Conservation (phyloP, 1,140 invertebrate species). For the Papilio xuthus region DNA sequence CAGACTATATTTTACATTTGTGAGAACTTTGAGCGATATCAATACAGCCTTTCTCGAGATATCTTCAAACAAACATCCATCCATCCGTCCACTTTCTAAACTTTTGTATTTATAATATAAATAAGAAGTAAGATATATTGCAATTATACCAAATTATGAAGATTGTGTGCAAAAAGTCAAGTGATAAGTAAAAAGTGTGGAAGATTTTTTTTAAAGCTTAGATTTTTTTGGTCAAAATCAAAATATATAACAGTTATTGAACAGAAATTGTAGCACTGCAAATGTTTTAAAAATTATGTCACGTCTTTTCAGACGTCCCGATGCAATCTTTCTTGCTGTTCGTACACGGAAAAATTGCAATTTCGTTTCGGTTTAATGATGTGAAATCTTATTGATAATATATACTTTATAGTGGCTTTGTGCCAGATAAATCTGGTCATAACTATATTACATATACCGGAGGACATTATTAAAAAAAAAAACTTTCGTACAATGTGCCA, state of each 20-base stretch:
- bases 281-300: slow-evolving; percentile 31
- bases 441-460: not conserved
- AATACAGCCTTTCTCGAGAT: too few relatives aligned
- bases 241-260: slow-evolving; percentile 11
- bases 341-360: slow-evolving; percentile 24
- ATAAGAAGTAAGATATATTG: too few relatives aligned
- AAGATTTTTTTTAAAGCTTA: too few relatives aligned
- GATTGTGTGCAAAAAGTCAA: too few relatives aligned
- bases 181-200: too few relatives aligned
- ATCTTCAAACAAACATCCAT: too few relatives aligned
- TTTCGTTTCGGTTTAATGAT: slow-evolving; percentile 25
- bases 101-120: too few relatives aligned
- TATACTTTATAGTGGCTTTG: slow-evolving; percentile 24
- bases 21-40: too few relatives aligned
- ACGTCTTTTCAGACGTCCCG: slow-evolving; percentile 7
- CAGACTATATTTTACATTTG: too few relatives aligned
- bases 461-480: not conserved
- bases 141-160: too few relatives aligned
- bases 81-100: too few relatives aligned
- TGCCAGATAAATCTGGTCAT: slow-evolving; percentile 3
- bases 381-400: slow-evolving; percentile 23
- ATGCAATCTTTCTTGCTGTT: slow-evolving; percentile 17
- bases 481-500: too few relatives aligned
- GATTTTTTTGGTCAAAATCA: not conserved
- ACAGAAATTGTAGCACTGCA: slow-evolving; percentile 1